Conservation (phyloP, 2,113 vertebrate genomes). For the Centrocercus urophasianus region DNA sequence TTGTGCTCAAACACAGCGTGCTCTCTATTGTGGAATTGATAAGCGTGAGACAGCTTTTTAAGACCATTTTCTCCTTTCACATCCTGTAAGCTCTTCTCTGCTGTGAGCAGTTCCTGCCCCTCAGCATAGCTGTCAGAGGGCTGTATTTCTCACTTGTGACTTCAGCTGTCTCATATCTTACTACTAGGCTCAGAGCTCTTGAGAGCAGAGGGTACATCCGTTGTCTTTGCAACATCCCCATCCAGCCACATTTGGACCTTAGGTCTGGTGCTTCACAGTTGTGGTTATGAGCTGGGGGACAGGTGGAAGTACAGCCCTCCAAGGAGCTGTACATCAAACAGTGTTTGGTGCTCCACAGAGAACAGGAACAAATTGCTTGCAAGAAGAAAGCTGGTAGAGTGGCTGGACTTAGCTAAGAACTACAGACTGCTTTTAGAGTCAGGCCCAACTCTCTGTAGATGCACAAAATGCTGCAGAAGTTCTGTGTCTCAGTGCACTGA, state of each 20-base stretch:
- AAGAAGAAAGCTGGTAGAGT: not conserved
- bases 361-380: not conserved
- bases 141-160: not conserved
- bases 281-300: not conserved
- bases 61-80: not conserved
- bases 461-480: not conserved
- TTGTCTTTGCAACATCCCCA: not conserved
- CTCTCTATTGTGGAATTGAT: not conserved
- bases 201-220: not conserved
- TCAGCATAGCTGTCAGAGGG: not conserved
- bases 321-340: not conserved
- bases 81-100: not conserved
- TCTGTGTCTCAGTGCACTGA: accelerated
- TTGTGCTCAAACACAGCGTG: not conserved
- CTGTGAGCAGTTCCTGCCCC: not conserved
- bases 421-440: not conserved
- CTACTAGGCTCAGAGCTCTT: not conserved
- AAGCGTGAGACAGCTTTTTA: not conserved
- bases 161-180: not conserved
- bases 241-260: not conserved
- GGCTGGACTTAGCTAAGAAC: too few species aligned
- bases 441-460: not conserved
- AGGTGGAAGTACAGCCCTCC: not conserved
- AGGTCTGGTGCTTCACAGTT: not conserved
- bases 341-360: not conserved